A percentile compares a stretch with the other conserved stretches of the same genome.
Conservation (phyloP, 2,113 vertebrate species). For the Varanus komodoensis region DNA sequence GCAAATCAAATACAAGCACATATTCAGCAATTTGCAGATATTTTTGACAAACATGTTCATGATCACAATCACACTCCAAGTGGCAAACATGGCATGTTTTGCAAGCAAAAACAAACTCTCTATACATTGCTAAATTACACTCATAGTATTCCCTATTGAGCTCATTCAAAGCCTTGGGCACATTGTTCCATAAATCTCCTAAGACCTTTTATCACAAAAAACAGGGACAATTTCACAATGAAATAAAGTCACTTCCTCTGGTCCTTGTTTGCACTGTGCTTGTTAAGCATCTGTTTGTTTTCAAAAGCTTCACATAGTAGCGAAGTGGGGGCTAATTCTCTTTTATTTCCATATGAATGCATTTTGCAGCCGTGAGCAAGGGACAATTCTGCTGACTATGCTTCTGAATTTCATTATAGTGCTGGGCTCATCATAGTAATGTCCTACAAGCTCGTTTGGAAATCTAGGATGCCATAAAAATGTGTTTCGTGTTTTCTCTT, state of each 20-base stretch:
- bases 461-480: background rate
- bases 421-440: slow-evolving; percentile 5
- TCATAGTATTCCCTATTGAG: slow-evolving; percentile 20
- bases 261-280: background rate
- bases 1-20: too few species aligned
- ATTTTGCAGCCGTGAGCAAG: slow-evolving; percentile 26
- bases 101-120: too few species aligned
- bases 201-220: background rate
- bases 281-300: background rate
- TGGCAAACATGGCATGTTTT: too few species aligned
- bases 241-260: slow-evolving; percentile 32
- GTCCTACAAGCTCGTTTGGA: background rate
- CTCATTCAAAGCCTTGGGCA: background rate
- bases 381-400: background rate
- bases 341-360: slow-evolving; percentile 26
- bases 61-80: too few species aligned
- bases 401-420: slow-evolving; percentile 41
- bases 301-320: background rate
- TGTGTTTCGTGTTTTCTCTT: background rate
- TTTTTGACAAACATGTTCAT: too few species aligned
- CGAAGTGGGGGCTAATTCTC: background rate
- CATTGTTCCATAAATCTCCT: background rate
- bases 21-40: too few species aligned
- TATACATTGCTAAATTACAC: background rate
- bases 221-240: background rate